Evolutionary conservation across 2,888 invertebrate species (phyloP), one percentile per base, ranked within the genome.

Genomic region (Thereva unica): DNA sequence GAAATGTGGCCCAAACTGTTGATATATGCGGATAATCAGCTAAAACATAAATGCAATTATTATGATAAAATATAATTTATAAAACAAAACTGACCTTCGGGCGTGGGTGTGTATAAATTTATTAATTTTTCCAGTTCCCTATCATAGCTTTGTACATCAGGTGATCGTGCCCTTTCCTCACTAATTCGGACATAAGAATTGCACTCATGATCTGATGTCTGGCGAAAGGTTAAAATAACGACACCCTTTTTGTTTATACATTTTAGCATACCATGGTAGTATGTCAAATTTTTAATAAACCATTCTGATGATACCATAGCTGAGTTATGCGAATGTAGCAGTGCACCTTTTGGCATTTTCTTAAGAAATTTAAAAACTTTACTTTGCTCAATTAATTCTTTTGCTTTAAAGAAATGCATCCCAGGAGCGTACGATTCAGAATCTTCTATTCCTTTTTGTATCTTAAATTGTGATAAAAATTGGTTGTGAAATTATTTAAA

Each of bases 311-410:
- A 83, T 0, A 81, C 84, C 0, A 82, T 75, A 0, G 85, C 84
- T 1, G 82, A 76, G 64, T 84, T 80, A 72, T 87, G 87, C 0
- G 80, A 76, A 72, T 87, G 87, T 0, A 87, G 76, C 0, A 83
- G 78, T 0, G 82, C 83, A 3, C 86, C 80, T 49, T 80, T 89
- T 0, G 89, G 88, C 78, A 89, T 79, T 66, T 77, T 76, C 61
- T 82, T 78, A 4, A 89, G 81, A 4, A 87, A 79, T 56, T 83
- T 73, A 70, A 84, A 87, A 0, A 88, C 82, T 42, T 79, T 74
- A 0, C 86, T 86, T 4, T 78, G 74, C 35, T 85, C 84, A 12
- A 88, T 85, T 1, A 81, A 71, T 0, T 75, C 65, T 68, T 82
- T 84, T 0, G 82, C 81, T 8, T 81, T 76, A 66, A 87, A 82